Conservation (phyloP, 2,797 vertebrate species). For the Danionella dracula region DNA sequence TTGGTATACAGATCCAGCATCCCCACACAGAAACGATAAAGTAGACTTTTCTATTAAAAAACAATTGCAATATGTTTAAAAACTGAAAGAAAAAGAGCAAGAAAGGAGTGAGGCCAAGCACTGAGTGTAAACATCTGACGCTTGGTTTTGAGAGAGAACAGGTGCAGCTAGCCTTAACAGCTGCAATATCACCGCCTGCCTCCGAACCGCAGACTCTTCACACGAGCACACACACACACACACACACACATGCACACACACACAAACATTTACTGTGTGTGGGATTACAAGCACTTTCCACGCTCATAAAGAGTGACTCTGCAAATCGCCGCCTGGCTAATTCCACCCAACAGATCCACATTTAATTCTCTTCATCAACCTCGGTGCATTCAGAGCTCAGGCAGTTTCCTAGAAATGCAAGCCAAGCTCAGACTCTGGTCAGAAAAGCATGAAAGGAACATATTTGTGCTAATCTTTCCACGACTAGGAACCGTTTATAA, state of each 20-base stretch:
- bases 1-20: too few relatives aligned
- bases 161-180: slow-evolving; percentile 29
- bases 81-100: too few relatives aligned
- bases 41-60: too few relatives aligned
- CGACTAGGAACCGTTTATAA: too few relatives aligned
- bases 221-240: not conserved
- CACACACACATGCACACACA: not conserved
- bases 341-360: not conserved
- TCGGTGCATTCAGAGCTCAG: not conserved
- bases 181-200: slow-evolving; percentile 23
- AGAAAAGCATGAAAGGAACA: too few relatives aligned
- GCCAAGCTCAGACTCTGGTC: too few relatives aligned
- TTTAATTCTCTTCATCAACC: not conserved
- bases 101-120: not conserved
- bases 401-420: not conserved
- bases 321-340: not conserved
- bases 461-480: not conserved
- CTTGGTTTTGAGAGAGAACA: slow-evolving; percentile 38
- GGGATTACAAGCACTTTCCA: not conserved
- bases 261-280: not conserved
- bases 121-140: not conserved
- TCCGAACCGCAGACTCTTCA: not conserved
- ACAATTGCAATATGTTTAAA: too few relatives aligned
- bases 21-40: not conserved
- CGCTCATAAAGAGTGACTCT: not conserved